A percentile compares a stretch with the other conserved stretches of the same genome.
Conservation (phyloP, 2,113 vertebrate species). For the Chaetodon trifascialis region DNA sequence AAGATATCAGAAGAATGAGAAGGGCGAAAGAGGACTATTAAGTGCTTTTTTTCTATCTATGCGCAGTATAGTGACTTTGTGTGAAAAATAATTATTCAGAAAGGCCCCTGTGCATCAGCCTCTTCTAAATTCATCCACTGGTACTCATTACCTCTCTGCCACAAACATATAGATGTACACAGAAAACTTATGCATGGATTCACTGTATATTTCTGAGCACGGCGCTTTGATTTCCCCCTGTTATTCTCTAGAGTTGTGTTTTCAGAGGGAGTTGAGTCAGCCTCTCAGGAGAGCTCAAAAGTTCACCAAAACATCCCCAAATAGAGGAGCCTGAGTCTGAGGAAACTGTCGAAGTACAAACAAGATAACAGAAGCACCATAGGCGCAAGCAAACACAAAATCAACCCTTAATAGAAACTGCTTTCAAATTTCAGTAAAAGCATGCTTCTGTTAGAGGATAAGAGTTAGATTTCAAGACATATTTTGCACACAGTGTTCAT, state of each 20-base stretch:
- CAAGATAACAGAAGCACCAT: slow-evolving; percentile 48
- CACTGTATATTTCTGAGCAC: slow-evolving; percentile 39
- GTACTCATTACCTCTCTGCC: slow-evolving; percentile 47
- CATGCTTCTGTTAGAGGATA: slow-evolving; percentile 29
- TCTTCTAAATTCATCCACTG: slow-evolving; percentile 56
- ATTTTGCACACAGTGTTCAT: slow-evolving; percentile 21
- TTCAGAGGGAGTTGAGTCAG: slow-evolving; percentile 45
- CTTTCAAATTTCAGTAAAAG: slow-evolving; percentile 32
- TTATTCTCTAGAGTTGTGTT: slow-evolving; percentile 53
- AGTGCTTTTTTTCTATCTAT: slow-evolving; percentile 30
- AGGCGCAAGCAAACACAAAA: slow-evolving; percentile 49
- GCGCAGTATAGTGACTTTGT: slow-evolving; percentile 35
- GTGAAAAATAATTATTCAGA: slow-evolving; percentile 57
- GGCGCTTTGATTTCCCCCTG: slow-evolving; percentile 49
- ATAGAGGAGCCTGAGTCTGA: slow-evolving; percentile 55
- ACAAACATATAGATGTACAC: slow-evolving; percentile 41
- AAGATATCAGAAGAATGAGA: slow-evolving; percentile 39
- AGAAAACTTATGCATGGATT: slow-evolving; percentile 40
- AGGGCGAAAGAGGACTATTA: slow-evolving; percentile 9
- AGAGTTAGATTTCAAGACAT: slow-evolving; percentile 14
- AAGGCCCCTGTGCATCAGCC: slow-evolving; percentile 32
- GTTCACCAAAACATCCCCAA: slow-evolving; percentile 65
- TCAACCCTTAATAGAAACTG: slow-evolving; percentile 12
- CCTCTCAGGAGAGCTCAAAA: slow-evolving; percentile 57
- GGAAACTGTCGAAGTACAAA: slow-evolving; percentile 55